Evolutionary conservation across 2,113 vertebrate species (phyloP).

Genomic region (Thunnus maccoyii): DNA sequence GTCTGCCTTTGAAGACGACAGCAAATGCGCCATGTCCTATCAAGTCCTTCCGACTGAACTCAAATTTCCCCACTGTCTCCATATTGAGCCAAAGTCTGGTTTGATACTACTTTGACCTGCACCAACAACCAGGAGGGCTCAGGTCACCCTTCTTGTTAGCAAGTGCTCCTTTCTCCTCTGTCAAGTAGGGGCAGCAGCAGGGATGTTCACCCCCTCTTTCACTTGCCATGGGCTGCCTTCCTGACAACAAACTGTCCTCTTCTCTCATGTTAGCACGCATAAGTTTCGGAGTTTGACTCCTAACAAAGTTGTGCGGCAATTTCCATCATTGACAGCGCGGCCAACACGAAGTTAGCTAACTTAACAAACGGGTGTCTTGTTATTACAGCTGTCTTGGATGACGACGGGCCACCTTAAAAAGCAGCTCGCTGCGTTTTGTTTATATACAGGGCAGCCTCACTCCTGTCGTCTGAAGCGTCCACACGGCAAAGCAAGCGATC

Average conservation of each 20-base stretch:
- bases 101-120: slow-evolving; percentile 41
- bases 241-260: slow-evolving; percentile 72
- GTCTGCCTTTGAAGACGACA: slow-evolving; percentile 96
- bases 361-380: background rate
- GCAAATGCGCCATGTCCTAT: slow-evolving; percentile 98
- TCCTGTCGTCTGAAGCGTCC: slow-evolving; percentile 32
- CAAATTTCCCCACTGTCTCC: slow-evolving; percentile 96
- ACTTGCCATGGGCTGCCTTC: slow-evolving; percentile 85
- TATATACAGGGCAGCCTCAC: slow-evolving; percentile 74
- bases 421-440: slow-evolving; percentile 79
- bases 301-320: slow-evolving; percentile 22
- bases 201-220: slow-evolving; percentile 76
- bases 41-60: slow-evolving; percentile 97
- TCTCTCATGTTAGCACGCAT: slow-evolving; percentile 84
- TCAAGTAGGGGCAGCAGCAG: slow-evolving; percentile 75
- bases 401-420: slow-evolving; percentile 79
- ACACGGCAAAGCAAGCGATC: background rate
- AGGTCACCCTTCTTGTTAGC: slow-evolving; percentile 52
- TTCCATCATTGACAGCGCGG: slow-evolving; percentile 48
- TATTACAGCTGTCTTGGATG: slow-evolving; percentile 21
- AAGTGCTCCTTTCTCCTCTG: slow-evolving; percentile 71
- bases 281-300: slow-evolving; percentile 55
- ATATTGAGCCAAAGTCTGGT: slow-evolving; percentile 63
- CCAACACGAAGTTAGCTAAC: slow-evolving; percentile 38
- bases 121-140: slow-evolving; percentile 49